Conservation (phyloP, 1,140 invertebrate species). For the honey bee (Apis mellifera) region DNA sequence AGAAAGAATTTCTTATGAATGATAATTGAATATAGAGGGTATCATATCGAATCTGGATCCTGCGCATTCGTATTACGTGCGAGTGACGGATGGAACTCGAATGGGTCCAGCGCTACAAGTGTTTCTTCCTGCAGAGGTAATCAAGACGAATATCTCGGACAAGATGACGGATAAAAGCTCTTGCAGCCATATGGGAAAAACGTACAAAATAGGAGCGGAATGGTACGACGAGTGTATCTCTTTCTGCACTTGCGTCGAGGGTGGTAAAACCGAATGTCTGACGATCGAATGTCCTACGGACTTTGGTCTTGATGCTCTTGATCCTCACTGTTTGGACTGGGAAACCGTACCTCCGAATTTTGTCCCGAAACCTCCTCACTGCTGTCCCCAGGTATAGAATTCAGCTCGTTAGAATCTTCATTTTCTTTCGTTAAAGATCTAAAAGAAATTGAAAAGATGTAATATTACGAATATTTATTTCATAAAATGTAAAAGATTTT, state of each 20-base stretch:
- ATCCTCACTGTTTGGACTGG: slow-evolving; percentile 92
- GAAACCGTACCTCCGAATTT: slow-evolving; percentile 88
- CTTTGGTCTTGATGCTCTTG: slow-evolving; percentile 90
- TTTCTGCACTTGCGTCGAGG: slow-evolving; percentile 86
- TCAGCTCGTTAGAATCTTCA: no score
- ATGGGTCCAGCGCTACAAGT: slow-evolving; percentile 72
- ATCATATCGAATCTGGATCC: slow-evolving; percentile 76
- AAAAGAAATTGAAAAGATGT: neutral
- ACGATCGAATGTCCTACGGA: slow-evolving; percentile 91
- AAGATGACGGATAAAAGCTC: slow-evolving; percentile 70
- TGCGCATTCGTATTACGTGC: slow-evolving; percentile 76
- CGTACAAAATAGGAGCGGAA: slow-evolving; percentile 81
- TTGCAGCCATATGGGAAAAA: slow-evolving; percentile 84
- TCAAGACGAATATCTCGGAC: slow-evolving; percentile 75
- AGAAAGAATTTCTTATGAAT: neutral
- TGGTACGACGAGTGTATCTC: slow-evolving; percentile 90
- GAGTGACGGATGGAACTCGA: slow-evolving; percentile 72
- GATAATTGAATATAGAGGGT: slow-evolving; percentile 66
- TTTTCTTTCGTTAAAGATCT: neutral
- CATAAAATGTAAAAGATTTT: no score
- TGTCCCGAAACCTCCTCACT: slow-evolving; percentile 88
- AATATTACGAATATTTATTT: no score
- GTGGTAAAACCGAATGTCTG: slow-evolving; percentile 84
- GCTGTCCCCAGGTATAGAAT: slow-evolving; percentile 85
- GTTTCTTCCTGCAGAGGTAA: slow-evolving; percentile 74